These are phyloP conservation scores for Nebria brevicollis DNA, from an alignment of 2,888 invertebrate species.

Conservation along the genomic window DNA sequence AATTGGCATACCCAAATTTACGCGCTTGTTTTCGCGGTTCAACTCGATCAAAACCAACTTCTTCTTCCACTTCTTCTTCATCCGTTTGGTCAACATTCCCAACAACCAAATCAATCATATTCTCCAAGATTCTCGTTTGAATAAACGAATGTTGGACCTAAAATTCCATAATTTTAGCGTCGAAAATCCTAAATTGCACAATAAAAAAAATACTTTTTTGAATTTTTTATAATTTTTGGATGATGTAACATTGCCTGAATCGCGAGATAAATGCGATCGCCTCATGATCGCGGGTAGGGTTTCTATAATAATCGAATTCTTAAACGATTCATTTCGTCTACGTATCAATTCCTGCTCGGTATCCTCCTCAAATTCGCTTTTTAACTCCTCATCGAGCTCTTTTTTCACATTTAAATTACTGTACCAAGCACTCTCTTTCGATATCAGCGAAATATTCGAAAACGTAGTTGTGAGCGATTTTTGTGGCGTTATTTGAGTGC, in stretches of 20 bases:
- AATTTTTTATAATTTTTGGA: conserved; percentile 53
- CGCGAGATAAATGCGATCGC: not conserved
- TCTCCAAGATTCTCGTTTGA: conserved; percentile 14
- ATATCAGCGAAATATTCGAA: not conserved
- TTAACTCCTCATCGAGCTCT: conserved; percentile 35
- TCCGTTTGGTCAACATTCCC: not conserved
- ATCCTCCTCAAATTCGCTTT: conserved; percentile 44
- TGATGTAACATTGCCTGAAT: conserved; percentile 20
- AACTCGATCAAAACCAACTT: conserved; percentile 6
- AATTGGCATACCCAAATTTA: conserved; percentile 1
- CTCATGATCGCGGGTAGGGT: conserved; percentile 45
- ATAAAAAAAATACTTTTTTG: conserved; percentile 50
- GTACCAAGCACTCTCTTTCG: not conserved
- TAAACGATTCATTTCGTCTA: conserved; percentile 53
- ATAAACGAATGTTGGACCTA: not conserved
- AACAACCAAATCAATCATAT: conserved; percentile 15
- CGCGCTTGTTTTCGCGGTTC: not conserved
- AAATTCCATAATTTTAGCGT: no score
- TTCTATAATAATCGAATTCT: conserved; percentile 52
- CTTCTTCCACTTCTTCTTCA: conserved; percentile 12
- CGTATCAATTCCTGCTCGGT: conserved; percentile 48
- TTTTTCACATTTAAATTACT: conserved; percentile 29
- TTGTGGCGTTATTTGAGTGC: not conserved
- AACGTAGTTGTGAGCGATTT: not conserved
- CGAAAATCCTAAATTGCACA: no score